These are phyloP conservation scores for Malacoctenus gilli DNA, from an alignment of 2,797 vertebrate genomes.

Conservation along the genomic window DNA sequence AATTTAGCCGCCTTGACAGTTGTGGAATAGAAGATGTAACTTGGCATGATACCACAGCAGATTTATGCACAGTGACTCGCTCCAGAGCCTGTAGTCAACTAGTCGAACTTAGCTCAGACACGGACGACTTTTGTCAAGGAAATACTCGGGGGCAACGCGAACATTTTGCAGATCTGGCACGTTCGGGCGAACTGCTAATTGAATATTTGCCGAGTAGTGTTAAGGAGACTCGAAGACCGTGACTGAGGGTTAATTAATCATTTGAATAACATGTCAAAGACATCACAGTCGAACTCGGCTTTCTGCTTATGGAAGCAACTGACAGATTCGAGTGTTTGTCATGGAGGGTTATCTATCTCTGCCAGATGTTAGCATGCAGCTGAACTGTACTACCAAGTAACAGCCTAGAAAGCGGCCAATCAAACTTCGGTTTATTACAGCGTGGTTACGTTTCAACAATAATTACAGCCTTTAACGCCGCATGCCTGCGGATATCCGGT, in stretches of 20 bases:
- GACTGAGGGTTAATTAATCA: slow-evolving; percentile 57
- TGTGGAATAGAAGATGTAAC: slow-evolving; percentile 44
- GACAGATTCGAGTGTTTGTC: slow-evolving; percentile 36
- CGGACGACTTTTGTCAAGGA: slow-evolving; percentile 53
- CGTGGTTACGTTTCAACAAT: too few relatives aligned
- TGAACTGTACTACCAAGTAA: not conserved
- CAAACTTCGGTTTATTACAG: too few relatives aligned
- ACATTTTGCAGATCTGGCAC: slow-evolving; percentile 64
- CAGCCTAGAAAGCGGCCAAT: too few relatives aligned
- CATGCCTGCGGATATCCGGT: not conserved
- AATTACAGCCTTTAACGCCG: too few relatives aligned
- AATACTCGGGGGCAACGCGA: slow-evolving; percentile 45
- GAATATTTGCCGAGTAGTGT: slow-evolving; percentile 50
- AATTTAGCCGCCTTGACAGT: slow-evolving; percentile 62
- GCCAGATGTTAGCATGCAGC: slow-evolving; percentile 24
- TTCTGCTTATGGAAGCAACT: slow-evolving; percentile 28
- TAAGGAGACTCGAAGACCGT: slow-evolving; percentile 33
- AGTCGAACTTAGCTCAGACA: slow-evolving; percentile 41
- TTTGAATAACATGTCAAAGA: slow-evolving; percentile 53
- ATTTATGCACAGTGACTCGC: slow-evolving; percentile 49
- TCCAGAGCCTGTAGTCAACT: slow-evolving; percentile 44
- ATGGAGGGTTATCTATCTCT: slow-evolving; percentile 32
- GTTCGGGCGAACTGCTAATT: slow-evolving; percentile 52
- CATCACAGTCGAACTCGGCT: slow-evolving; percentile 27
- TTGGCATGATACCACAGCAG: slow-evolving; percentile 53